These are phyloP conservation scores for Macrosiphum euphorbiae DNA, from an alignment of 2,888 invertebrate genomes.

Conservation along the genomic window DNA sequence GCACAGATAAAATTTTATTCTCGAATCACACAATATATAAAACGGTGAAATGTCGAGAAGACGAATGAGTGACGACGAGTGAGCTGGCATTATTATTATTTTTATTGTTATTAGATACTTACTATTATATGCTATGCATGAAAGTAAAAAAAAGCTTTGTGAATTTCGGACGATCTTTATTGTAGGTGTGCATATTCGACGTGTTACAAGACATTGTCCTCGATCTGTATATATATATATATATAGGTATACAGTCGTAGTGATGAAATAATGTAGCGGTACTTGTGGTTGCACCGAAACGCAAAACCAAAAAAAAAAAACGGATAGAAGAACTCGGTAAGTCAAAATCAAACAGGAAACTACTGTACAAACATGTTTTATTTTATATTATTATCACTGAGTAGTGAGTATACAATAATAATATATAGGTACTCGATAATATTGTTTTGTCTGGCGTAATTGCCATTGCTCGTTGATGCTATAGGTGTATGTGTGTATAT, in stretches of 20 bases:
- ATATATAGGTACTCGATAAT: too few relatives aligned
- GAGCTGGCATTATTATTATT: not conserved
- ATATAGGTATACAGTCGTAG: too few relatives aligned
- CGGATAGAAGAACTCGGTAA: not conserved
- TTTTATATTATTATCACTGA: not conserved
- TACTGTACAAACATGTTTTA: slow-evolving; percentile 1
- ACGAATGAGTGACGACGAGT: not conserved
- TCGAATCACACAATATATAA: not conserved
- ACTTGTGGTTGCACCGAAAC: not conserved
- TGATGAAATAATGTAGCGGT: not conserved
- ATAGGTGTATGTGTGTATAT: not conserved
- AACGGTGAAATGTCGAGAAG: not conserved
- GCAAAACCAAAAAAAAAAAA: not conserved
- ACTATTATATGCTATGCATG: not conserved
- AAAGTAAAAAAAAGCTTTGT: not conserved
- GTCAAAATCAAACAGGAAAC: not conserved
- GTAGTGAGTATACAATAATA: too few relatives aligned
- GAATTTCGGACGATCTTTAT: not conserved
- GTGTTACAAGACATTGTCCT: not conserved
- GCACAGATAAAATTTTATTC: not conserved
- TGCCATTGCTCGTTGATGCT: not conserved
- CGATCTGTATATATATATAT: not conserved
- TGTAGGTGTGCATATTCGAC: not conserved
- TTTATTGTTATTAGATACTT: not conserved
- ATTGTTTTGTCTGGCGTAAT: not conserved